phyloP scores from a whole-genome alignment of 2,797 vertebrate genomes.

The Neostethus bicornis region DNA sequence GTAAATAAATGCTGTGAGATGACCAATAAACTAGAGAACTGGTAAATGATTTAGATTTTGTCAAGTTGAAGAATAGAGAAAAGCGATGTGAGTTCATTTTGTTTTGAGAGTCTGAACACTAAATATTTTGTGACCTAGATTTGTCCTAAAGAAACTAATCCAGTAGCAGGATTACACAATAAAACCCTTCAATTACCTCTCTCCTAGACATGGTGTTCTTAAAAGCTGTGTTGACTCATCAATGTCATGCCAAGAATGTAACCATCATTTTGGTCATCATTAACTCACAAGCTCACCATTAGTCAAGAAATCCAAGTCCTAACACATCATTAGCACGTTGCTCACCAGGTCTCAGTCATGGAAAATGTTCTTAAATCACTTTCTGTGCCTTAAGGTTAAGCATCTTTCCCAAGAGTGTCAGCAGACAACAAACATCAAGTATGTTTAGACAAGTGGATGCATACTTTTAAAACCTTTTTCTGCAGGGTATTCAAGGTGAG shows the following conservation, averaged over 20 bases:
- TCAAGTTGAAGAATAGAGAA: too few species aligned
- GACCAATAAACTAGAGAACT: too few species aligned
- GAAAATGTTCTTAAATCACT: conserved; percentile 53
- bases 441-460: background rate
- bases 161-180: conserved; percentile 49
- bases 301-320: conserved; percentile 24
- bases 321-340: conserved; percentile 52
- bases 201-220: conserved; percentile 38
- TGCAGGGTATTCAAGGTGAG: too few species aligned
- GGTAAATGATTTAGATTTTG: too few species aligned
- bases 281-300: conserved; percentile 26
- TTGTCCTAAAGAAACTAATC: conserved; percentile 55
- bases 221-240: conserved; percentile 50
- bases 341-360: conserved; percentile 55
- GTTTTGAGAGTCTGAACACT: too few species aligned
- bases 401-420: conserved; percentile 11
- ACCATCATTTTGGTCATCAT: conserved; percentile 37
- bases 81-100: too few species aligned
- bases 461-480: background rate
- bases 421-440: background rate
- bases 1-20: too few species aligned
- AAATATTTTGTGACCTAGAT: conserved; percentile 13
- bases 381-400: conserved; percentile 30
- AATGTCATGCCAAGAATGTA: conserved; percentile 47
- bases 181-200: conserved; percentile 60